Conservation (phyloP, 2,797 vertebrate species). For the Gambusia yucatana region DNA sequence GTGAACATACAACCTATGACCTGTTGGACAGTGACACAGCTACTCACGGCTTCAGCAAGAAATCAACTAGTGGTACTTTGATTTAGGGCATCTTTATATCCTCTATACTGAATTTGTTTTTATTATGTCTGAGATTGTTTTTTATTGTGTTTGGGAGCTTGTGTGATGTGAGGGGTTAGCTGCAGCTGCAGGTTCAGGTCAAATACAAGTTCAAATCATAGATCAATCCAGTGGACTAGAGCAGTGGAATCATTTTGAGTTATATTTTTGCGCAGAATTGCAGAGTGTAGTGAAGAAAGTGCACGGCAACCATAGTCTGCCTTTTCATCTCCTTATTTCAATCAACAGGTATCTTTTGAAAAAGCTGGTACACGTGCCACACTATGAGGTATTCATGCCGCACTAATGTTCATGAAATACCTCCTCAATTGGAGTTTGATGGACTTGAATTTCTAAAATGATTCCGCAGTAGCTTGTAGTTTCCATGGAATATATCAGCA, state of each 20-base stretch:
- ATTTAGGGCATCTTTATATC: too few species aligned
- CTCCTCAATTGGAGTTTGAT: background rate
- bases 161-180: too few species aligned
- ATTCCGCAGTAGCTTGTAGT: background rate
- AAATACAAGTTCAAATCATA: too few species aligned
- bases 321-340: background rate
- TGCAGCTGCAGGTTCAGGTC: too few species aligned
- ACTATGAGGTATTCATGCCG: background rate
- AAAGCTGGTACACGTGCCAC: background rate
- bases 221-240: background rate
- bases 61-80: too few species aligned
- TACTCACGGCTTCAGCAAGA: too few species aligned
- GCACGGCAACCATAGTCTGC: background rate
- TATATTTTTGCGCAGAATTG: background rate
- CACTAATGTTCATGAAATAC: background rate
- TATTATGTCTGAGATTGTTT: too few species aligned
- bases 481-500: constrained; percentile 17
- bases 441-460: constrained; percentile 10
- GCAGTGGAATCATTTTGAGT: background rate
- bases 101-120: too few species aligned
- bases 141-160: too few species aligned
- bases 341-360: constrained; percentile 2
- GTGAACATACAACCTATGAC: too few species aligned
- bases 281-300: background rate
- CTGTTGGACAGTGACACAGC: too few species aligned